Base-by-base conservation (phyloP, 2,797 vertebrate genomes). In the Gorsachius magnificus region DNA sequence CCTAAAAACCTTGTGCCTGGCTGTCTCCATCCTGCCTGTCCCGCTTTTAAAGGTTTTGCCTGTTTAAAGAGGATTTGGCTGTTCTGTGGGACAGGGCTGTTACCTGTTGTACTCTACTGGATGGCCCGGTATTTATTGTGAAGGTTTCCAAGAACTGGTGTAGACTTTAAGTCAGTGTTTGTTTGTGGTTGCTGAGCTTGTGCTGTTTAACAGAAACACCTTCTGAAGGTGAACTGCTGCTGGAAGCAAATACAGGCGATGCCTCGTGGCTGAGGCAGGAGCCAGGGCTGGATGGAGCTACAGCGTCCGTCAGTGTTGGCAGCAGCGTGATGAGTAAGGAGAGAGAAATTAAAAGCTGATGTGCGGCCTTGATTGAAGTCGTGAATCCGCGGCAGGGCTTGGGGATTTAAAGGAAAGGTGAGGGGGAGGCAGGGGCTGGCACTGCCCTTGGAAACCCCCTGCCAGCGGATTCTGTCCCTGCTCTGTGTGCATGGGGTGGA, bases 161-260 rank as follows among this genome's bases (percentile, higher is more conserved):
- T 21, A 12, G 64, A 20, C 77, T 81, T 81, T 26, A 50, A 66
- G 50, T 75, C 60, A 5, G 24, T 46, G 46, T 81, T 87, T 89
- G 13, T 71, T 92, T 95, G 66, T 82, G 76, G 68, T 65, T 69
- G 65, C 60, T 87, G 90, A 57, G 54, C 80, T 90, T 16, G 29
- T 36, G 74, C 77, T 94, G 78, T 80, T 93, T 89, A 89, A 60
- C 83, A 54, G 72, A 92, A 92, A 78, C 48, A 26, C 14, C 54
- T 89, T 89, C 58, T 46, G 31, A 81, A 81, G 87, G 84, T 72
- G 45, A 90, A 36, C 63, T 87, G 5, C 53, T 56, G 81, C 60
- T 82, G 22, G 64, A 71, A 54, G 53, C 61, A 93, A 85, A 87
- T 12, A 12, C 35, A 61, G 61, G 43, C 22, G 19, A 11, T 36